phyloP scores from a whole-genome alignment of 1,140 invertebrate genomes.

The Catajapyx aquilonaris region DNA sequence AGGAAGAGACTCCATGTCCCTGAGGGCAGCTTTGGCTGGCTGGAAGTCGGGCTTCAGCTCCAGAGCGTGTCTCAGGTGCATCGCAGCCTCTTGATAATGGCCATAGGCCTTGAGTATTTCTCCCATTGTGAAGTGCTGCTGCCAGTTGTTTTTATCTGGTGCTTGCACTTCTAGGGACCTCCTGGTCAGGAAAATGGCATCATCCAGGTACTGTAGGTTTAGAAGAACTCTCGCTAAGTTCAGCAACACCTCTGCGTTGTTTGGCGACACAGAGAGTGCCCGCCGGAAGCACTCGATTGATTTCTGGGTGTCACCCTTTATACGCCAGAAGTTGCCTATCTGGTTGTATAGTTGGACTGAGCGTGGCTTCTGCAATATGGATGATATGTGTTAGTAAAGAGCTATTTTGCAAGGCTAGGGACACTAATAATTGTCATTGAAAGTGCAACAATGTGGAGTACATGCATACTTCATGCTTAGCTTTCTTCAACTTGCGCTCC shows the following conservation, averaged over 20 bases:
- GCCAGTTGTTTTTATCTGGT: conserved; percentile 64
- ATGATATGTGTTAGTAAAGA: conserved; percentile 1
- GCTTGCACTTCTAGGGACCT: conserved; percentile 48
- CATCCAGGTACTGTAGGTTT: conserved; percentile 66
- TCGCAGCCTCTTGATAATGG: conserved; percentile 55
- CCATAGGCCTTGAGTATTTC: conserved; percentile 70
- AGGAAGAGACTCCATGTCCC: conserved; percentile 51
- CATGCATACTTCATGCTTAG: conserved; percentile 50
- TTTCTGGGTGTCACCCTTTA: conserved; percentile 59
- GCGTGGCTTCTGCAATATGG: conserved; percentile 44
- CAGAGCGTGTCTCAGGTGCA: conserved; percentile 55
- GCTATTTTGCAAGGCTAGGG: too few species aligned
- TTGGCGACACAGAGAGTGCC: conserved; percentile 59
- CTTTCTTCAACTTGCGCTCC: conserved; percentile 52
- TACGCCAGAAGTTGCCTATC: conserved; percentile 72
- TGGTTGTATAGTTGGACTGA: conserved; percentile 69
- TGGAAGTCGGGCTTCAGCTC: conserved; percentile 63
- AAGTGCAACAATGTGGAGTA: neutral
- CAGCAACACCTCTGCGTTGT: conserved; percentile 62
- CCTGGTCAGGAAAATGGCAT: conserved; percentile 64
- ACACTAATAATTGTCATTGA: neutral
- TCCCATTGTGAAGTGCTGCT: conserved; percentile 69
- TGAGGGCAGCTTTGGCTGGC: conserved; percentile 49
- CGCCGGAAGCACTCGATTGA: conserved; percentile 73
- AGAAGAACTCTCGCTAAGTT: conserved; percentile 66